phyloP scores from a whole-genome alignment of 2,888 invertebrate species.

The Amaurobius ferox region DNA sequence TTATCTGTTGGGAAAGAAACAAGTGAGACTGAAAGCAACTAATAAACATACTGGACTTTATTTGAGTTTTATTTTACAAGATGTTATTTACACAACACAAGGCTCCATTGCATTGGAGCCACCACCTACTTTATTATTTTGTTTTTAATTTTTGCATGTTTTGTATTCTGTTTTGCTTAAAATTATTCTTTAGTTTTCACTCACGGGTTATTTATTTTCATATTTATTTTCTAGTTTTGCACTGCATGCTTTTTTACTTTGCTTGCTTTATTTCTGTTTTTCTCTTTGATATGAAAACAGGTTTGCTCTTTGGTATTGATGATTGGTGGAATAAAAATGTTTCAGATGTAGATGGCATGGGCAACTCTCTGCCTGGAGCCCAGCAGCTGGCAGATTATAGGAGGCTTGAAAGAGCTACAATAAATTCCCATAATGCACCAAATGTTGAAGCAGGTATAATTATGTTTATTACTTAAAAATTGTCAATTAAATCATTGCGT shows the following conservation, averaged over 20 bases:
- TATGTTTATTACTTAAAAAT: too few relatives aligned
- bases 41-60: too few relatives aligned
- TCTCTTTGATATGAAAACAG: conserved; percentile 20
- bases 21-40: too few relatives aligned
- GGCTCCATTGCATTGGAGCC: too few relatives aligned
- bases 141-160: conserved; percentile 7
- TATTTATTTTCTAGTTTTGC: conserved; percentile 25
- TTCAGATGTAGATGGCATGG: conserved; percentile 89
- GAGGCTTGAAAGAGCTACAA: conserved; percentile 87
- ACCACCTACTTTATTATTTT: too few relatives aligned
- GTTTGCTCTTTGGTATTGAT: conserved; percentile 72
- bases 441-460: conserved; percentile 85
- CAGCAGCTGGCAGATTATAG: conserved; percentile 93
- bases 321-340: conserved; percentile 74
- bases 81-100: too few relatives aligned
- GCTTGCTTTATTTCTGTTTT: conserved; percentile 30
- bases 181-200: neutral
- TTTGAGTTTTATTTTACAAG: too few relatives aligned
- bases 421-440: conserved; percentile 83
- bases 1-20: too few relatives aligned
- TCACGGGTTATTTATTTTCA: neutral
- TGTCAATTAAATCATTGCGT: too few relatives aligned
- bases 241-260: conserved; percentile 27
- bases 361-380: conserved; percentile 82
- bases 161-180: neutral